Base-by-base conservation (phyloP, 2,797 vertebrate species). In the Karalla daura region DNA sequence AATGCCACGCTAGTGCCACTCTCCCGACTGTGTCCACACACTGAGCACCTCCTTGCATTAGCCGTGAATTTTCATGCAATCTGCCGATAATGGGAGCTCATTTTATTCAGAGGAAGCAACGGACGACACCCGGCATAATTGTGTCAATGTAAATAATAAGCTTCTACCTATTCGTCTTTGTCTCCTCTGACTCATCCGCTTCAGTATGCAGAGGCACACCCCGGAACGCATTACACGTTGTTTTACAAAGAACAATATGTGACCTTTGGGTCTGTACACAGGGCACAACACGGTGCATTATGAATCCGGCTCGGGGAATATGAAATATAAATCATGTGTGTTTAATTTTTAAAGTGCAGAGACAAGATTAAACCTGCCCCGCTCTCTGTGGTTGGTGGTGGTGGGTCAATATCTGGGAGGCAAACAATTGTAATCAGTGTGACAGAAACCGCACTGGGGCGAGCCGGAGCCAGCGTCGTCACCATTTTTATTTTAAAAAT, bases 1-100 rank as follows among this genome's bases (percentile, higher is more conserved):
- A 91, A 91, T 91, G 62, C 68, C n/a, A n/a, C n/a, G n/a, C n/a
- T n/a, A 1, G 49, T 7, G 61, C 63, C 76, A 77, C 78, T 86
- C 77, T 82, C 63, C 70, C 2, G 55, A 37, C 75, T 59, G 60
- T 70, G 83, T 84, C 78, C 88, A 76, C 75, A 75, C 75, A 68
- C 53, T 2, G 30, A 76, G 53, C 75, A 67, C 65, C 74, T 81
- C 37, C 71, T 15, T 58, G 79, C 63, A 47, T 81, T 70, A 76
- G 61, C 67, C 40, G 68, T 76, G 77, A 77, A 74, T 76, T 76
- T 74, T 80, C 79, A 83, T 80, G 47, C 54, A 56, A 78, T 77
- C 63, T 13, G 2, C 15, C 24, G 51, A 84, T 88, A 86, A 86
- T 82, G 55, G 73, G 76, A 62, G 27, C 59, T 70, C 33, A 66